These are phyloP conservation scores for Agrenia bidenticulata DNA, from an alignment of 2,888 invertebrate genomes.

Conservation along the genomic window DNA sequence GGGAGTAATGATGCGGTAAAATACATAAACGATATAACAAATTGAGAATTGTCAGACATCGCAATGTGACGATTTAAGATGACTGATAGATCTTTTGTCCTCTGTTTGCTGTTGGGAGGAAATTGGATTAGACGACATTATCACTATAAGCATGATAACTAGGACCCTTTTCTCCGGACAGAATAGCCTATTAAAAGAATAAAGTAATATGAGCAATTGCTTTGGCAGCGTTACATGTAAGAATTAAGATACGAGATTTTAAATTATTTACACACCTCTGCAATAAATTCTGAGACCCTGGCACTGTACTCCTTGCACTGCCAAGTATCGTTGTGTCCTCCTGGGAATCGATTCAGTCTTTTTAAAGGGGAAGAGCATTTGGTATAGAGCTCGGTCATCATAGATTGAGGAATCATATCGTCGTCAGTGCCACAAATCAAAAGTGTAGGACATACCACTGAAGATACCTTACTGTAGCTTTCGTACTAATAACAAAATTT, in stretches of 20 bases:
- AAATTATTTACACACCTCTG: slow-evolving; percentile 25
- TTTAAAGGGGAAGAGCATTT: slow-evolving; percentile 75
- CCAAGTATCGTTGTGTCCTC: slow-evolving; percentile 96
- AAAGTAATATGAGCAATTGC: neutral
- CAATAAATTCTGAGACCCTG: slow-evolving; percentile 48
- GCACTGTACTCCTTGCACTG: slow-evolving; percentile 73
- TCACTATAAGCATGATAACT: slow-evolving; percentile 44
- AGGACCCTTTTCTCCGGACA: slow-evolving; percentile 1
- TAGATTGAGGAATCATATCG: slow-evolving; percentile 81
- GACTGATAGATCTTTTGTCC: too few species aligned
- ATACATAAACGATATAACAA: too few species aligned
- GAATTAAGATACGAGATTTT: neutral
- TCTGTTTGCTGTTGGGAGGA: too few species aligned
- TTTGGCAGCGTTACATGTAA: neutral
- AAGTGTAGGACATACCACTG: slow-evolving; percentile 73
- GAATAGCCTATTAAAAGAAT: neutral
- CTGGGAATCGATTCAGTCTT: slow-evolving; percentile 74
- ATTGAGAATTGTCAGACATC: too few species aligned
- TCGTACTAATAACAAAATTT: slow-evolving; percentile 56
- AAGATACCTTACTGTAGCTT: slow-evolving; percentile 67
- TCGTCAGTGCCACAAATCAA: slow-evolving; percentile 88
- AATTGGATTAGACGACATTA: slow-evolving; percentile 44
- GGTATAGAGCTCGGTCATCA: slow-evolving; percentile 80
- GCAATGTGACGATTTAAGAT: too few species aligned
- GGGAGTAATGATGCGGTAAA: too few species aligned